phyloP scores from a whole-genome alignment of 1,140 invertebrate species.

The Drosophila leontia region DNA sequence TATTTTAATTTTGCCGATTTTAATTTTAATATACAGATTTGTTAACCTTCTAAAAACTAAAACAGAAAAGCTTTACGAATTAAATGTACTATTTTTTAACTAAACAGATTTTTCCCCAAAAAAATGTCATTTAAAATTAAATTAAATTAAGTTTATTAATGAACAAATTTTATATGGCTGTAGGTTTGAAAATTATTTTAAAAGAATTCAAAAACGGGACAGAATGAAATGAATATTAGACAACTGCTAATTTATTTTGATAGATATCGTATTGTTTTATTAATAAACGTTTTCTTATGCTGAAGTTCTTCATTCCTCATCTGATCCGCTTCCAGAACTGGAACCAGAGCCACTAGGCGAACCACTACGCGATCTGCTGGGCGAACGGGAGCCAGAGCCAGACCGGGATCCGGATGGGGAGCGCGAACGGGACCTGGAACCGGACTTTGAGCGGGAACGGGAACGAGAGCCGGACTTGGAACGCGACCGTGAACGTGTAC shows the following conservation, averaged over 20 bases:
- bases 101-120: too few relatives aligned
- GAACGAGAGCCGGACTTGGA: conserved; percentile 58
- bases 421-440: conserved; percentile 62
- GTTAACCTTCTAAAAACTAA: too few relatives aligned
- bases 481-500: conserved; percentile 57
- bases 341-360: conserved; percentile 72
- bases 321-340: conserved; percentile 75
- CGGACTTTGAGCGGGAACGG: conserved; percentile 68
- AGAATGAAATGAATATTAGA: too few relatives aligned
- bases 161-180: too few relatives aligned
- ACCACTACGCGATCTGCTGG: conserved; percentile 77
- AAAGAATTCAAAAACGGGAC: too few relatives aligned
- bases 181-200: too few relatives aligned
- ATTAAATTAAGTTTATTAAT: too few relatives aligned
- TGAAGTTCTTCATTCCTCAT: conserved; percentile 54
- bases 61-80: too few relatives aligned
- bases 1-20: too few relatives aligned
- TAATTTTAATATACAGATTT: too few relatives aligned
- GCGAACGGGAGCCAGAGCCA: conserved; percentile 73
- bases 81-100: too few relatives aligned
- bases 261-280: conserved; percentile 8
- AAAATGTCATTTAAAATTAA: too few relatives aligned
- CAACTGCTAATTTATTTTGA: not conserved
- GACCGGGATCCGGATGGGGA: conserved; percentile 59
- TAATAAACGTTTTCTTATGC: conserved; percentile 4